phyloP scores from a whole-genome alignment of 2,888 invertebrate species.

The Mechanitis mazaeus region DNA sequence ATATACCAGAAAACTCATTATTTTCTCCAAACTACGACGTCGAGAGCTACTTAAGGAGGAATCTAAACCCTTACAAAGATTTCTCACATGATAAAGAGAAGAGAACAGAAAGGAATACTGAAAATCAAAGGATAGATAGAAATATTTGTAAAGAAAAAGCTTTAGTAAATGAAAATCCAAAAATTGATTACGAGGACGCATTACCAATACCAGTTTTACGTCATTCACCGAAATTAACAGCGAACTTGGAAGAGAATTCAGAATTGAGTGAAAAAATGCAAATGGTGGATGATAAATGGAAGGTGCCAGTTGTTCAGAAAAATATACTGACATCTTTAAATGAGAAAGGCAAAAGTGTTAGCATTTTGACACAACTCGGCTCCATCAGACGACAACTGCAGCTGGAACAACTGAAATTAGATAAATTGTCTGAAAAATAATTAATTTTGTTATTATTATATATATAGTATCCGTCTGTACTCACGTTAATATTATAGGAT shows the following conservation, averaged over 20 bases:
- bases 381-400: slow-evolving; percentile 82
- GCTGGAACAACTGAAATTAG: slow-evolving; percentile 78
- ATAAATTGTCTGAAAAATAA: slow-evolving; percentile 56
- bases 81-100: slow-evolving; percentile 6
- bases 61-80: slow-evolving; percentile 55
- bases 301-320: slow-evolving; percentile 81
- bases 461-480: too few species aligned
- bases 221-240: background rate
- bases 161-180: slow-evolving; percentile 38
- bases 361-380: slow-evolving; percentile 80
- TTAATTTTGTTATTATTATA: background rate
- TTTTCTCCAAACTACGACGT: slow-evolving; percentile 64
- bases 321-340: slow-evolving; percentile 71
- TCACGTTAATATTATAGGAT: too few species aligned
- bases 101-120: slow-evolving; percentile 15
- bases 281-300: slow-evolving; percentile 64
- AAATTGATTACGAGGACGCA: background rate
- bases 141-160: slow-evolving; percentile 41
- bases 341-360: slow-evolving; percentile 69
- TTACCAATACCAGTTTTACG: background rate
- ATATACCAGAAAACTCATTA: slow-evolving; percentile 64
- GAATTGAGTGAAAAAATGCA: slow-evolving; percentile 60
- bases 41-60: slow-evolving; percentile 58
- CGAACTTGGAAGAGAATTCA: slow-evolving; percentile 15
- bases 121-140: slow-evolving; percentile 14